phyloP scores from a whole-genome alignment of 2,888 invertebrate genomes.

The Drosophila paracracens region DNA sequence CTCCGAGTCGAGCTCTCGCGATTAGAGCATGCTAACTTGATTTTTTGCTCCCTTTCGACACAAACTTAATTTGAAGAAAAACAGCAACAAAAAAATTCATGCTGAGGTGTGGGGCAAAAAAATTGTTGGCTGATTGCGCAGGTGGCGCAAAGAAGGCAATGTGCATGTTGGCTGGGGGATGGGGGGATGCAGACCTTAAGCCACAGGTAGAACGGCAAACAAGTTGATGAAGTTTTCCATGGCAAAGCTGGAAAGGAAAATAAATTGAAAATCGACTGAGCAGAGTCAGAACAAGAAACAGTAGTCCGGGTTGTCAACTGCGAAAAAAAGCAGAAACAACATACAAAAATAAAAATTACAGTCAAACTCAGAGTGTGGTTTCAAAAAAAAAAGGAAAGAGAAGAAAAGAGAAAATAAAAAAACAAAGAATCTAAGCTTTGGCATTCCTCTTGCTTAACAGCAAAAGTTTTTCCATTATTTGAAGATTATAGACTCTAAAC shows the following conservation, averaged over 20 bases:
- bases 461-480: conserved; percentile 83
- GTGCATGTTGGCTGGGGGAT: neutral
- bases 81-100: conserved; percentile 38
- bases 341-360: conserved; percentile 22
- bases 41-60: conserved; percentile 45
- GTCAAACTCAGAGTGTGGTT: conserved; percentile 60
- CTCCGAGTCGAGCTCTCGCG: neutral
- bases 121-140: conserved; percentile 59
- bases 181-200: conserved; percentile 60
- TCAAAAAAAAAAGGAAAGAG: conserved; percentile 18
- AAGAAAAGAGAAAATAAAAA: conserved; percentile 25
- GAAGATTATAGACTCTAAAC: conserved; percentile 83
- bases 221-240: conserved; percentile 75
- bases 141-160: conserved; percentile 52
- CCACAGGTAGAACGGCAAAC: conserved; percentile 72
- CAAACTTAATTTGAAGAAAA: conserved; percentile 76
- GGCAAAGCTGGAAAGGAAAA: conserved; percentile 35
- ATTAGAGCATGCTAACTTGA: neutral
- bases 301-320: conserved; percentile 69
- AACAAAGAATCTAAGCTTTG: conserved; percentile 72
- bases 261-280: conserved; percentile 78
- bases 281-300: conserved; percentile 48
- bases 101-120: conserved; percentile 23
- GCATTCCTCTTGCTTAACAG: conserved; percentile 82
- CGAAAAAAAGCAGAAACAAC: conserved; percentile 24